Evolutionary conservation across 1,140 invertebrate genomes (phyloP).

Genomic region (Tigriopus japonicus): DNA sequence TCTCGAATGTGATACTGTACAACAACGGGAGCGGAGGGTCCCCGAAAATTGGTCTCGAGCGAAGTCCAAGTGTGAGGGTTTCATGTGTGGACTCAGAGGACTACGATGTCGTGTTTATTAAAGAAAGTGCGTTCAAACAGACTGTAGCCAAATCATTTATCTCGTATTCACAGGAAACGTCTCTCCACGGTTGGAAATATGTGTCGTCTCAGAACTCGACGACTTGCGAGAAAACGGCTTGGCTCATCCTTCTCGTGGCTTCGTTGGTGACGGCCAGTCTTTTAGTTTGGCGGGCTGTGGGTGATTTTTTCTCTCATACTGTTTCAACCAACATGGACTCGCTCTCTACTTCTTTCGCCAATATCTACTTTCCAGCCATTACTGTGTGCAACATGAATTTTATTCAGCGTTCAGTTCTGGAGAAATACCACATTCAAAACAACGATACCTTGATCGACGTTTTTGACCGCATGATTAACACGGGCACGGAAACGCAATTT

Average conservation of each 20-base stretch:
- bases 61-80: too few relatives aligned
- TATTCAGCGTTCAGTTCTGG: conserved; percentile 16
- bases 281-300: not conserved
- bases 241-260: not conserved
- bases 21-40: too few relatives aligned
- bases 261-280: not conserved
- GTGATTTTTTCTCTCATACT: conserved; percentile 6
- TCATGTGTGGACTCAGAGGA: too few relatives aligned
- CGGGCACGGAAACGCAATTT: not conserved
- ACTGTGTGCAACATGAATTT: conserved; percentile 20
- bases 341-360: conserved; percentile 11
- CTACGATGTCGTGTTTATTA: too few relatives aligned
- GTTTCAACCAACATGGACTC: conserved; percentile 10
- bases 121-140: too few relatives aligned
- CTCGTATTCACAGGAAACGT: not conserved
- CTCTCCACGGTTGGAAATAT: not conserved
- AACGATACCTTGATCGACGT: conserved; percentile 15
- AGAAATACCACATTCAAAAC: conserved; percentile 11
- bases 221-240: not conserved
- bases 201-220: not conserved
- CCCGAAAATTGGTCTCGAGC: too few relatives aligned
- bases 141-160: not conserved
- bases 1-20: too few relatives aligned
- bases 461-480: conserved; percentile 16
- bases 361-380: conserved; percentile 20